phyloP scores from a whole-genome alignment of 2,113 vertebrate genomes.

The Prunella fulvescens region DNA sequence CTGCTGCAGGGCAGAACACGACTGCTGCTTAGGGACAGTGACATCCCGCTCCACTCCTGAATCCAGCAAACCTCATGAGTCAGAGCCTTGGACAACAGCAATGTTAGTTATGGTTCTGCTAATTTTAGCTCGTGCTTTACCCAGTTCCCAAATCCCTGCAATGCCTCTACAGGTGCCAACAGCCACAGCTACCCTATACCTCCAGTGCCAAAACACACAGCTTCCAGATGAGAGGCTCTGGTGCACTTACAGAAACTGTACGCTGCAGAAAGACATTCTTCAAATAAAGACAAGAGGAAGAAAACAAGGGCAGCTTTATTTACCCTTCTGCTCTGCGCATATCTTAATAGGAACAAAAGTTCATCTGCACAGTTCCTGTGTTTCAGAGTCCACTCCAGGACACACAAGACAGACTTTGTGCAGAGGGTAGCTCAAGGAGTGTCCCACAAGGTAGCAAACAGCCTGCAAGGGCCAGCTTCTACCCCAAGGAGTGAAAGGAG shows the following conservation, averaged over 20 bases:
- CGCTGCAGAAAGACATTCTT: neutral
- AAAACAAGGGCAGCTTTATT: neutral
- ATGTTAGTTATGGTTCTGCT: neutral
- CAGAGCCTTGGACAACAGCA: neutral
- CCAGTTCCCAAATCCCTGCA: neutral
- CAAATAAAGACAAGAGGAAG: neutral
- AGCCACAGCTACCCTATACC: neutral
- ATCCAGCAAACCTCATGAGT: neutral
- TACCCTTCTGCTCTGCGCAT: neutral
- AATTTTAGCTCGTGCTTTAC: conserved; percentile 22
- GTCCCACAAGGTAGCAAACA: neutral
- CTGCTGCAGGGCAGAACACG: neutral
- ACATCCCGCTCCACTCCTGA: neutral
- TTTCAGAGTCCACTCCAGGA: neutral
- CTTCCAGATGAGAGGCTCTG: neutral
- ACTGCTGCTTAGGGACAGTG: neutral
- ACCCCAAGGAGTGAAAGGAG: neutral
- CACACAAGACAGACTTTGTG: neutral
- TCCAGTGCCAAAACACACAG: neutral
- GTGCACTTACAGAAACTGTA: neutral
- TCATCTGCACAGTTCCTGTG: neutral
- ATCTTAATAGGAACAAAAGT: neutral
- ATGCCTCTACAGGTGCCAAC: neutral
- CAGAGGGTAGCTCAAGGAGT: neutral
- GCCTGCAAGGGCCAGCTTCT: neutral